Percentiles rank a stretch among this genome's conserved stretches.
Conservation (phyloP, 2,797 vertebrate genomes). For the Siniperca obscura region DNA sequence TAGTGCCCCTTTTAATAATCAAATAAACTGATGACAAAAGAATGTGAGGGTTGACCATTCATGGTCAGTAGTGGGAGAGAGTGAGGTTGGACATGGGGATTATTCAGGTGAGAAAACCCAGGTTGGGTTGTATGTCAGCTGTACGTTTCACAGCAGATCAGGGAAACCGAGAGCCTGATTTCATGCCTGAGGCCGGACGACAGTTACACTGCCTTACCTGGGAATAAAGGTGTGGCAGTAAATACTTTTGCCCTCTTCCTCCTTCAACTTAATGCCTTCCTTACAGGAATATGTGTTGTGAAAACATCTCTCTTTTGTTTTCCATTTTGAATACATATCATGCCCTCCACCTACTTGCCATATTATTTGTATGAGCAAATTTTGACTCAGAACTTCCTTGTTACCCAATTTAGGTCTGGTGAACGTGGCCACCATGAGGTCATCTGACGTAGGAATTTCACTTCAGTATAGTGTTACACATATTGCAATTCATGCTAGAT, state of each 20-base stretch:
- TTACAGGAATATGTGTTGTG: conserved; percentile 45
- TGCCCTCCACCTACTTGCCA: neutral
- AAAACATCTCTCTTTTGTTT: conserved; percentile 31
- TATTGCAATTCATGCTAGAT: neutral
- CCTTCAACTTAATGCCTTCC: conserved; percentile 13
- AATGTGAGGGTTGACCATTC: neutral
- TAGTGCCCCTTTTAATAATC: neutral
- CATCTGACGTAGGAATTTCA: neutral
- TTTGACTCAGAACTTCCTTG: conserved; percentile 51
- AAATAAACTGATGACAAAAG: too few species aligned
- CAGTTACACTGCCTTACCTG: conserved; percentile 2
- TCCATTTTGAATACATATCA: neutral
- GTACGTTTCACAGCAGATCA: neutral
- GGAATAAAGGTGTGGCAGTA: conserved; percentile 36
- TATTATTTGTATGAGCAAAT: conserved; percentile 1
- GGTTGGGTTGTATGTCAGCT: neutral
- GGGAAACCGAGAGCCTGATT: conserved; percentile 10
- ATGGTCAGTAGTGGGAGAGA: neutral
- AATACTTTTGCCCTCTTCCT: conserved; percentile 35
- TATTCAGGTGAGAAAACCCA: neutral
- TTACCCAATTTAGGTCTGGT: neutral
- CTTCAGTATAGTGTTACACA: neutral
- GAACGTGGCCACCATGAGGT: neutral
- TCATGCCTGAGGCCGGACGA: neutral
- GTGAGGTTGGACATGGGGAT: neutral